Evolutionary conservation across 2,888 invertebrate genomes (phyloP).

Genomic region (Tromatobia lineatoria): DNA sequence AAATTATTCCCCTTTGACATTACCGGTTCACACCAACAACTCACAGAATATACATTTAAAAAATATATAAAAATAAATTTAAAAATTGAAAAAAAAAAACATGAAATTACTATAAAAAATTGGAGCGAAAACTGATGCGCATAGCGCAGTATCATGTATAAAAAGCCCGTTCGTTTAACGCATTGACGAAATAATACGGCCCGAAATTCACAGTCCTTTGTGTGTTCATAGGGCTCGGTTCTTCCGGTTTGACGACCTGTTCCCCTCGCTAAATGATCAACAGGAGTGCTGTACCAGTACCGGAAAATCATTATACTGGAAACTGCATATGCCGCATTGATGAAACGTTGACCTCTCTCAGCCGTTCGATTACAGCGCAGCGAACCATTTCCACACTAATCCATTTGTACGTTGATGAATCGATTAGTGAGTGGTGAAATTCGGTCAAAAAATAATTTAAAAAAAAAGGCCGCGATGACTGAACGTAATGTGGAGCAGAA

Average conservation of each 20-base stretch:
- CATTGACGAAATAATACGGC: not conserved
- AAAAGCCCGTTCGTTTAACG: conserved; percentile 10
- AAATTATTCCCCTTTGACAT: not conserved
- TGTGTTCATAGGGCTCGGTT: conserved; percentile 40
- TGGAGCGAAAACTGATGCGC: not conserved
- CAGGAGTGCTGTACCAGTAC: conserved; percentile 33
- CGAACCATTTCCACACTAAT: conserved; percentile 36
- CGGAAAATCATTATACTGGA: conserved; percentile 34
- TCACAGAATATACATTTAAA: not conserved
- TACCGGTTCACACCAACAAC: not conserved
- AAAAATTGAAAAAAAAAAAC: not conserved
- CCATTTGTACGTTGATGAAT: conserved; percentile 43
- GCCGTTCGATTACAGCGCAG: conserved; percentile 38
- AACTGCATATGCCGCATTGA: conserved; percentile 36
- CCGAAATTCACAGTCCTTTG: conserved; percentile 23
- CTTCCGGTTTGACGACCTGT: conserved; percentile 58
- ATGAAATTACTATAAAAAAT: not conserved
- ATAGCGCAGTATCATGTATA: not conserved
- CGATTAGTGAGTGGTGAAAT: conserved; percentile 27
- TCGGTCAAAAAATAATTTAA: not conserved
- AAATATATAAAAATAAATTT: too few species aligned
- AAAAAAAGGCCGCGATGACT: not conserved
- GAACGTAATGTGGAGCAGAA: not conserved
- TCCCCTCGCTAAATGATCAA: conserved; percentile 50
- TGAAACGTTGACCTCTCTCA: conserved; percentile 42